Percentiles rank a stretch among this genome's conserved stretches.
Conservation (phyloP, 1,140 invertebrate genomes). For the Mercenaria mercenaria region DNA sequence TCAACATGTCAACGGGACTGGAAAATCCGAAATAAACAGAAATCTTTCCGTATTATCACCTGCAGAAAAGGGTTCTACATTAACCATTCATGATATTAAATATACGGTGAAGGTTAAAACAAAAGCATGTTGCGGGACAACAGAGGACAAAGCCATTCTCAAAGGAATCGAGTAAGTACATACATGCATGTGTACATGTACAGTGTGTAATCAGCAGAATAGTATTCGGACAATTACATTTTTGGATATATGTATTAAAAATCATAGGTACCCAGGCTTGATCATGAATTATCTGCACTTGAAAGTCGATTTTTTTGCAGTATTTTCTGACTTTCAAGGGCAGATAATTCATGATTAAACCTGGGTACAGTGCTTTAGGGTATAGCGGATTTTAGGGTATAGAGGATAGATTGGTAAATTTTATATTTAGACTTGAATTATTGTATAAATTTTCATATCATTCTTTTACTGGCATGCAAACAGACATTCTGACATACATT, state of each 20-base stretch:
- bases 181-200: background rate
- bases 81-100: constrained; percentile 72
- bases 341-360: too few relatives aligned
- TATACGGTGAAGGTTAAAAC: constrained; percentile 73
- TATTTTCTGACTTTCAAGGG: too few relatives aligned
- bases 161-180: constrained; percentile 75
- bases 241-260: background rate
- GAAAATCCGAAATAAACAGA: background rate
- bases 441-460: too few relatives aligned
- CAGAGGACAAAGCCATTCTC: constrained; percentile 73
- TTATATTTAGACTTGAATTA: too few relatives aligned
- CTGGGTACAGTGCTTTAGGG: too few relatives aligned
- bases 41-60: background rate
- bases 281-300: too few relatives aligned
- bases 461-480: too few relatives aligned
- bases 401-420: too few relatives aligned
- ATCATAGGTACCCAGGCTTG: too few relatives aligned
- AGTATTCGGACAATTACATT: background rate
- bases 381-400: too few relatives aligned
- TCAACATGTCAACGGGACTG: background rate
- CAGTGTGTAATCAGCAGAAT: background rate
- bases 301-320: too few relatives aligned
- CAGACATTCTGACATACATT: too few relatives aligned
- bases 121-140: constrained; percentile 70
- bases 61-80: constrained; percentile 59